phyloP scores from a whole-genome alignment of 2,888 invertebrate species.

The Beris chalybata region DNA sequence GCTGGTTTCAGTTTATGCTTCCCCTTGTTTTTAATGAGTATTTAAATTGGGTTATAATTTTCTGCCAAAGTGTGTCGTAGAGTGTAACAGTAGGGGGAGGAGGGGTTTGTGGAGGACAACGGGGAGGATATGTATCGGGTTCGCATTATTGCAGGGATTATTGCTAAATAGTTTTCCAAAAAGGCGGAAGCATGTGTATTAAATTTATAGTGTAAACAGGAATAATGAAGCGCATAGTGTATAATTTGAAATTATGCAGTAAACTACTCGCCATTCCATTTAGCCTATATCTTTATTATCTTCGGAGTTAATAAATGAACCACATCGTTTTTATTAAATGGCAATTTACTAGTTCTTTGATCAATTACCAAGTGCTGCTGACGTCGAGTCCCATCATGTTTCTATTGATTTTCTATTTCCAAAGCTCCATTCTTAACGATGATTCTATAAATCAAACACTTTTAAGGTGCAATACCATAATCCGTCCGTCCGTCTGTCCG shows the following conservation, averaged over 20 bases:
- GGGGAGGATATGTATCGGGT: not conserved
- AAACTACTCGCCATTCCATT: no score
- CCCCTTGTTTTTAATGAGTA: conserved; percentile 36
- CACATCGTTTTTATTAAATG: no score
- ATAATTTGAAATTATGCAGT: conserved; percentile 18
- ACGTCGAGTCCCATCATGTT: no score
- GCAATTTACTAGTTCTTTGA: no score
- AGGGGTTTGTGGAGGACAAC: not conserved
- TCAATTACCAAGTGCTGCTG: no score
- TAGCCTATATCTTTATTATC: no score
- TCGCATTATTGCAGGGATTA: conserved; percentile 24
- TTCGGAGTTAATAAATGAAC: no score
- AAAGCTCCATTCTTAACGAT: no score
- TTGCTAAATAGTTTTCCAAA: conserved; percentile 26
- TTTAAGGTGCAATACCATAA: no score
- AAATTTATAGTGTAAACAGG: conserved; percentile 21
- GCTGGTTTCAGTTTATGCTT: conserved; percentile 26
- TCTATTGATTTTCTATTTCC: no score
- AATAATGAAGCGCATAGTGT: conserved; percentile 15
- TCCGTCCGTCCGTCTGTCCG: no score
- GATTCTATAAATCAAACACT: no score
- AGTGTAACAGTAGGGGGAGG: not conserved
- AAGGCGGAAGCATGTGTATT: conserved; percentile 12
- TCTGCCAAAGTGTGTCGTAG: conserved; percentile 25
- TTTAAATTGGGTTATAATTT: conserved; percentile 40